Conservation (phyloP, 53 echinoderm and acorn worm genomes). For the Mesocentrotus franciscanus region DNA sequence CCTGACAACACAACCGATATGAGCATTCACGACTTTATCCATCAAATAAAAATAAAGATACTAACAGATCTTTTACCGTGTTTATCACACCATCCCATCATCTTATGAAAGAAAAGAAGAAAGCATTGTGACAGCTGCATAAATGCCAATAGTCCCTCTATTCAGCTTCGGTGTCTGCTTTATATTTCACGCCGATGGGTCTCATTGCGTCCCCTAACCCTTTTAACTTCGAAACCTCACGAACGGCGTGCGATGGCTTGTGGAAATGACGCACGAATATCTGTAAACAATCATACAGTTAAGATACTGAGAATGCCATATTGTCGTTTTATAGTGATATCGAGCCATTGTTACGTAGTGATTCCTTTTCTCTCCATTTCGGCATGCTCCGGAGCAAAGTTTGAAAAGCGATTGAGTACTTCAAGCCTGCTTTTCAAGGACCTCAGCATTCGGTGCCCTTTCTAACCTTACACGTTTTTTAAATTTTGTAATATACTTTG, state of each 20-base stretch:
- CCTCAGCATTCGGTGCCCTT: background rate
- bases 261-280: constrained; percentile 9
- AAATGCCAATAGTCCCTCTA: constrained; percentile 12
- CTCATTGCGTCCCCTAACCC: background rate
- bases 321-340: background rate
- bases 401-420: background rate
- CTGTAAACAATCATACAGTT: background rate
- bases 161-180: background rate
- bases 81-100: background rate
- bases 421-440: background rate
- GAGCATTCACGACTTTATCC: background rate
- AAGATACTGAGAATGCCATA: background rate
- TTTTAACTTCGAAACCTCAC: constrained; percentile 25
- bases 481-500: background rate
- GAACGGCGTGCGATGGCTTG: background rate
- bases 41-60: background rate
- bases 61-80: background rate
- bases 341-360: background rate
- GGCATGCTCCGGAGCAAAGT: background rate
- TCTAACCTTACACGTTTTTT: background rate
- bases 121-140: constrained; percentile 15
- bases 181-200: background rate
- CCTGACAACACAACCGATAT: background rate
- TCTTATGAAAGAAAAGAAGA: background rate
- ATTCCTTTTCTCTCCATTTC: constrained; percentile 11